These are phyloP conservation scores for Onychostruthus taczanowskii DNA, from an alignment of 2,113 vertebrate species.

Conservation along the genomic window DNA sequence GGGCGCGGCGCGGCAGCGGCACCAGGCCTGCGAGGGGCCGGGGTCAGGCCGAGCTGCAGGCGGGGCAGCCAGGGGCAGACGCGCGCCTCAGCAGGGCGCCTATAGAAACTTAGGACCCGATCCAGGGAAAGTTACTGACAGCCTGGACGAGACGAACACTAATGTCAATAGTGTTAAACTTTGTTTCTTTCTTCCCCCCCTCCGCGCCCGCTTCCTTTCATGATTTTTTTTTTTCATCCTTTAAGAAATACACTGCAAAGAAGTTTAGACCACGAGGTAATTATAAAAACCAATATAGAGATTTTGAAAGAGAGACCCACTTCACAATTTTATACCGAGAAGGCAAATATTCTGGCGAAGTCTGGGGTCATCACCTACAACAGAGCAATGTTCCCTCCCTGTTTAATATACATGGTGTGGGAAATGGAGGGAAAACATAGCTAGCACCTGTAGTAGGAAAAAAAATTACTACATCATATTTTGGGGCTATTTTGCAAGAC, in stretches of 20 bases:
- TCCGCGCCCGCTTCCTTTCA: rapidly evolving
- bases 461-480: conserved; percentile 71
- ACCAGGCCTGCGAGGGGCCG: not conserved
- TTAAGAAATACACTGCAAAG: not conserved
- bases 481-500: conserved; percentile 2
- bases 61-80: not conserved
- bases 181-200: not conserved
- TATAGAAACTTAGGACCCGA: not conserved
- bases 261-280: conserved; percentile 30
- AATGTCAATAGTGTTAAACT: not conserved
- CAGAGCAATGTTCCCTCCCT: conserved; percentile 55
- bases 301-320: conserved; percentile 26
- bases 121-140: not conserved
- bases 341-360: conserved; percentile 26
- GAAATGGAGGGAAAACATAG: conserved; percentile 64
- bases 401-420: conserved; percentile 82
- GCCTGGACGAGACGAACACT: not conserved
- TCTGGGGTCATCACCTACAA: conserved; percentile 59
- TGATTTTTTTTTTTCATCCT: not conserved
- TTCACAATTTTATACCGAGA: conserved; percentile 26
- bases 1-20: not conserved
- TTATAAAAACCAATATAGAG: conserved; percentile 67
- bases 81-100: not conserved
- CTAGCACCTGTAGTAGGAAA: conserved; percentile 45
- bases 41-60: not conserved